Conservation (phyloP, 2,113 vertebrate species). For the Mustelus asterias region DNA sequence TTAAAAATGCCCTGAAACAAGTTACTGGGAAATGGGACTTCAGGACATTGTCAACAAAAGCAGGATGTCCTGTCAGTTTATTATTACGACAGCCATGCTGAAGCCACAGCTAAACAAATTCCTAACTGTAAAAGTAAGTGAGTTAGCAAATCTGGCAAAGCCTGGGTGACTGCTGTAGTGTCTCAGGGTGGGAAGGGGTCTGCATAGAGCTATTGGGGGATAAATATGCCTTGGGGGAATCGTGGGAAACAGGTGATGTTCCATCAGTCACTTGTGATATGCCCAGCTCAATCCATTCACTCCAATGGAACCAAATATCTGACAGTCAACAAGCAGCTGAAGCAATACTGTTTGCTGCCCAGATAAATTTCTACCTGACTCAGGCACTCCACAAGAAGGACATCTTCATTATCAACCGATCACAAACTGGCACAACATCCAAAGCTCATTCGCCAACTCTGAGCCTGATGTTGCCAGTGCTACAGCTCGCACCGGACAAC, state of each 20-base stretch:
- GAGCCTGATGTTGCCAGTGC: neutral
- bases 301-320: neutral
- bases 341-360: too few species aligned
- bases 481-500: neutral
- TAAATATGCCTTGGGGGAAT: neutral
- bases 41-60: conserved; percentile 25
- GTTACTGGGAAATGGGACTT: neutral
- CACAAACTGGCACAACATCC: neutral
- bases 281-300: neutral
- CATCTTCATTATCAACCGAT: neutral
- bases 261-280: neutral
- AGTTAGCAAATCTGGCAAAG: neutral
- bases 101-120: neutral
- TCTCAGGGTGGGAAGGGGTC: neutral
- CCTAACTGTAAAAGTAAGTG: neutral
- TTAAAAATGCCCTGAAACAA: neutral
- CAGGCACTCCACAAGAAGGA: neutral
- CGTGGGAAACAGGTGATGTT: neutral
- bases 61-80: conserved; percentile 33
- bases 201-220: neutral
- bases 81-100: neutral
- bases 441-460: neutral
- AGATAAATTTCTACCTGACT: neutral
- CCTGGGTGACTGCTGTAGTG: too few species aligned
- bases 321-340: too few species aligned